Evolutionary conservation across 1,140 invertebrate species (phyloP).

Genomic region (Trinorchestia longiramus): DNA sequence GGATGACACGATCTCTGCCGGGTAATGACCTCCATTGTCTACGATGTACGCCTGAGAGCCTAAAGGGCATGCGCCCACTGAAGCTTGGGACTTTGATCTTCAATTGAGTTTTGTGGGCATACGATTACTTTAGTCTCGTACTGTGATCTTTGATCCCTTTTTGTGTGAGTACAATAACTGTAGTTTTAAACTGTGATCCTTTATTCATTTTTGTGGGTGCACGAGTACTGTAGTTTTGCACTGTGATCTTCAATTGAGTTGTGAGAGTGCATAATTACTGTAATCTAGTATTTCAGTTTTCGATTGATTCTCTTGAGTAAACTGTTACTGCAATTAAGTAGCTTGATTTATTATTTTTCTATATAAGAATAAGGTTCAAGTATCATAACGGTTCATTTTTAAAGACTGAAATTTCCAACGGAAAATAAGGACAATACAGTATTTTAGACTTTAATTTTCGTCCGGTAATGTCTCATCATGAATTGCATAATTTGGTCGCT

Average conservation of each 20-base stretch:
- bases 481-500: background rate
- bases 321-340: background rate
- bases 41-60: background rate
- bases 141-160: background rate
- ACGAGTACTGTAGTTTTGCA: background rate
- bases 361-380: background rate
- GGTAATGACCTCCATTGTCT: slow-evolving; percentile 10
- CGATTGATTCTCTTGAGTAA: background rate
- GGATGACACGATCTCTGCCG: background rate
- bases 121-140: background rate
- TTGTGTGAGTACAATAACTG: background rate
- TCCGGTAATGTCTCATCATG: background rate
- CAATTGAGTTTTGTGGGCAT: background rate
- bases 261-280: background rate
- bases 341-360: background rate
- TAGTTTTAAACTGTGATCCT: background rate
- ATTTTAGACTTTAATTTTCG: background rate
- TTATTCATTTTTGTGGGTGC: background rate
- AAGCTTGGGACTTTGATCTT: background rate
- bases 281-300: background rate
- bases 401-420: background rate
- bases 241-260: background rate
- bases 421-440: background rate
- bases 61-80: background rate
- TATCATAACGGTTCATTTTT: background rate